Evolutionary conservation across 2,888 invertebrate species (phyloP), one percentile per base, ranked within the genome.

Genomic region (Eledona agricola): DNA sequence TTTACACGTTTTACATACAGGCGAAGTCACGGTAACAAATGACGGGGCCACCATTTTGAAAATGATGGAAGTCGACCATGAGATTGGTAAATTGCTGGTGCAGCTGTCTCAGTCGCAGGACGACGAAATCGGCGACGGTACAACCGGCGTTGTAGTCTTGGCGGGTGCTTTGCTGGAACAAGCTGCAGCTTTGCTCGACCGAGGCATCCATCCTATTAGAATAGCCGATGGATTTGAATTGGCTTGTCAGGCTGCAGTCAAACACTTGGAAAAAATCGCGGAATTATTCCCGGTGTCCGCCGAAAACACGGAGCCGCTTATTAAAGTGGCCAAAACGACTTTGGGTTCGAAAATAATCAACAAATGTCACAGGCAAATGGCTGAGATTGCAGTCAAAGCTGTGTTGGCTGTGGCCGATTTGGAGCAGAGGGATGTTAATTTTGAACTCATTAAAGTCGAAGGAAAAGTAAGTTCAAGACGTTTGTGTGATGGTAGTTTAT

Each of bases 21-120:
- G 73, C 15, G 98, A 99, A 65, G 90, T 99, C 1, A 96, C 95
- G 0, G 92, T 97, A 23, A 99, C 98, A 28, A 99, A 99, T 72
- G 99, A 99, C 78, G 99, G 98, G 12, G 98, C 98, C n/a, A 99
- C 99, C 1, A 99, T 99, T 69, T 81, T 99, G 63, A 94, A 96
- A 77, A 83, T 93, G 78, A 99, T 99, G 98, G 98, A 99, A 74
- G 95, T 99, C 3, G 96, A 98, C 15, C 97, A 99, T 75, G 93
- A 97, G 82, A 94, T 99, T 64, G 98, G 96, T 20, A 99, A 97
- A 76, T 80, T 99, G 35, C 88, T 99, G 86, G 99, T 99, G 12
- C 96, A 99, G 74, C 78, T 99, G 51, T 96, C 96, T 13, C 96
- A 98, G 77, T 96, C 97, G 47, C 99, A 99, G 77, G 99, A 99